Percentiles rank a stretch among this genome's conserved stretches.
Conservation (phyloP, 92 coral and sea anemone species). For the Epizoanthus stellaris region DNA sequence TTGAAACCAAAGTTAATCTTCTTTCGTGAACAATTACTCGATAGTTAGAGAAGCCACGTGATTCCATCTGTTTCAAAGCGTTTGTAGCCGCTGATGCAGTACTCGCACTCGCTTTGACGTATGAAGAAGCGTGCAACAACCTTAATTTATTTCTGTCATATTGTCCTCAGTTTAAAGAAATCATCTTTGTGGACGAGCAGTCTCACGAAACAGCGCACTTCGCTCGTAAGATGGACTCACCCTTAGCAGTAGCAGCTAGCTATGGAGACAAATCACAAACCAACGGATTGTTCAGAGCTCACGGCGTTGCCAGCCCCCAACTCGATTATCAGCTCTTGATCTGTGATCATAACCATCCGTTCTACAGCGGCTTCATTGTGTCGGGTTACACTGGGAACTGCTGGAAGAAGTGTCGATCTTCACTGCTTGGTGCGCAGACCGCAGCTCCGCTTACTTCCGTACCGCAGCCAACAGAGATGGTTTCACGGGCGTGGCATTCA, state of each 20-base stretch:
- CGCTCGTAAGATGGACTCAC: conserved; percentile 13
- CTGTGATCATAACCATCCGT: conserved; percentile 7
- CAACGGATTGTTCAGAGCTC: conserved; percentile 40
- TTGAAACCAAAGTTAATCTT: too few species aligned
- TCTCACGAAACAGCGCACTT: conserved; percentile 23
- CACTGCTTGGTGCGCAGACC: conserved; percentile 57
- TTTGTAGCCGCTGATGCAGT: too few species aligned
- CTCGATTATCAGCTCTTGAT: conserved; percentile 53
- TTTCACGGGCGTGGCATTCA: conserved; percentile 58
- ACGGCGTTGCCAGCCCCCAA: conserved; percentile 42
- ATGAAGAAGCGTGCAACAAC: too few species aligned
- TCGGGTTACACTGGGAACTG: conserved; percentile 45
- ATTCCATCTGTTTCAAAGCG: too few species aligned
- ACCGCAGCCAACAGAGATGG: background rate
- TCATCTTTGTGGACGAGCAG: conserved; percentile 34
- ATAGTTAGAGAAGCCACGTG: too few species aligned
- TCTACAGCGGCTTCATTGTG: conserved; percentile 56
- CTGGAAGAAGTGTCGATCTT: conserved; percentile 16
- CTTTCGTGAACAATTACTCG: too few species aligned
- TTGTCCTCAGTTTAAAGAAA: conserved; percentile 6
- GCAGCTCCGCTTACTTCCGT: conserved; percentile 62
- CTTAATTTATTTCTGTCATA: background rate
- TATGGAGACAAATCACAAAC: background rate
- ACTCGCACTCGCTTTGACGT: too few species aligned
- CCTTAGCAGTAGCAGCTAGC: conserved; percentile 31